A percentile compares a stretch with the other conserved stretches of the same genome.
Evolutionary conservation across 2,888 invertebrate species (phyloP).

Genomic region (Prosopocoilus inquinatus): DNA sequence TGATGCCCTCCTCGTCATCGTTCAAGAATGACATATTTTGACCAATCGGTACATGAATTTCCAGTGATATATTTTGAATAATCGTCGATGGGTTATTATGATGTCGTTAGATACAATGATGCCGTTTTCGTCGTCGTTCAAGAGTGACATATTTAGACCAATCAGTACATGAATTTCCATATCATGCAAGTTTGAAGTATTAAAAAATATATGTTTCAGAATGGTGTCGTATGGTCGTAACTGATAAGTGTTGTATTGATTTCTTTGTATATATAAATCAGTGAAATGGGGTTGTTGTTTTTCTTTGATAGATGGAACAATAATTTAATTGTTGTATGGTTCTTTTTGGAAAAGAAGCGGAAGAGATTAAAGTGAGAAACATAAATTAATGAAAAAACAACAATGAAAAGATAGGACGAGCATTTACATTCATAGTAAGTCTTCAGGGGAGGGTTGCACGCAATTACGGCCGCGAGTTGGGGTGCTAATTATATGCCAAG

Average conservation of each 20-base stretch:
- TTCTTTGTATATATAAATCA: not conserved
- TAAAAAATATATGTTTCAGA: no score
- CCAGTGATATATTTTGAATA: no score
- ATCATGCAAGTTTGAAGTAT: no score
- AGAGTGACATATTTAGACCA: no score
- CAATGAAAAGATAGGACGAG: conserved; percentile 38
- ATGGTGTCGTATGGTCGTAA: no score
- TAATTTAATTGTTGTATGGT: not conserved
- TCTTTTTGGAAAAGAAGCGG: conserved; percentile 13
- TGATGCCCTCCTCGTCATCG: no score
- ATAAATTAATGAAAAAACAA: conserved; percentile 38
- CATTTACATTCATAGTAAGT: conserved; percentile 48
- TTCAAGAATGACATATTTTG: no score
- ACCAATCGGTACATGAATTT: no score
- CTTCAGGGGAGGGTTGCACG: conserved; percentile 36
- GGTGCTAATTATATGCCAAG: conserved; percentile 42
- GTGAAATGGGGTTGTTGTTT: not conserved
- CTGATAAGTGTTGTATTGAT: not conserved
- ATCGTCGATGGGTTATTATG: no score
- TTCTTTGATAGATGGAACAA: not conserved
- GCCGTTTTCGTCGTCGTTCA: no score
- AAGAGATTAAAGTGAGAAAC: conserved; percentile 33
- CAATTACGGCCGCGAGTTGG: conserved; percentile 31
- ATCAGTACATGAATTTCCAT: no score
- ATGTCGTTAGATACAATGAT: no score